Base-by-base conservation (phyloP, 2,797 vertebrate species). In the Eulemur coronatus region DNA sequence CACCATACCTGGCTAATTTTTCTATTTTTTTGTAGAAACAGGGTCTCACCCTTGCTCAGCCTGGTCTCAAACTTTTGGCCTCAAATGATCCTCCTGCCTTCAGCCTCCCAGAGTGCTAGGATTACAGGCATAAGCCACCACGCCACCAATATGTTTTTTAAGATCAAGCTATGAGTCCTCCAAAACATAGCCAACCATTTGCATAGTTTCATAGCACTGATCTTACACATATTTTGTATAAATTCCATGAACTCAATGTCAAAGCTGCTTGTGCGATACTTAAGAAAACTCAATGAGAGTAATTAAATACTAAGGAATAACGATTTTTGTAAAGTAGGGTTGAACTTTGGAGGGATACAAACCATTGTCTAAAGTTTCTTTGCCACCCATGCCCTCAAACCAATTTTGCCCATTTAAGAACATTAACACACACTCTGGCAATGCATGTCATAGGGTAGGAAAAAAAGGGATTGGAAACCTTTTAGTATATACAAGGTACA, bases 301-400 rank as follows among this genome's bases (percentile, higher is more conserved):
- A 94, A 93, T 41, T 87, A 95, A 93, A 69, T 57, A 73, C 24
- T 63, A 93, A 91, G 50, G 8, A 89, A n/a, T 67, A 63, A 93
- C 90, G 30, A 84, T 61, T 76, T 93, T 69, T 82, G n/a, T 24
- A 30, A 38, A 20, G 17, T 30, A 80, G 17, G 41, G 18, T 57
- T 94, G 67, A 95, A 10, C 22, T 73, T 20, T 63, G 15, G 38
- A 91, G 35, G 22, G 14, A 5, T 61, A 73, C 30, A 87, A 87
- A 78, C 24, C 13, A 86, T 41, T 81, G 46, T 11, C 28, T 52
- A 70, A 69, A 57, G 10, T 46, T 24, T 79, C 63, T 75, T 41
- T 73, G 20, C 11, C 59, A 52, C 78, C 26, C 55, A 5, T 5
- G 7, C n/a, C 5, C 24, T 50, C 9, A 38, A 57, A 84, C 26